A percentile compares a stretch with the other conserved stretches of the same genome.
phyloP scores from a whole-genome alignment of 2,888 invertebrate species.

The Marasmarcha lunaedactyla region DNA sequence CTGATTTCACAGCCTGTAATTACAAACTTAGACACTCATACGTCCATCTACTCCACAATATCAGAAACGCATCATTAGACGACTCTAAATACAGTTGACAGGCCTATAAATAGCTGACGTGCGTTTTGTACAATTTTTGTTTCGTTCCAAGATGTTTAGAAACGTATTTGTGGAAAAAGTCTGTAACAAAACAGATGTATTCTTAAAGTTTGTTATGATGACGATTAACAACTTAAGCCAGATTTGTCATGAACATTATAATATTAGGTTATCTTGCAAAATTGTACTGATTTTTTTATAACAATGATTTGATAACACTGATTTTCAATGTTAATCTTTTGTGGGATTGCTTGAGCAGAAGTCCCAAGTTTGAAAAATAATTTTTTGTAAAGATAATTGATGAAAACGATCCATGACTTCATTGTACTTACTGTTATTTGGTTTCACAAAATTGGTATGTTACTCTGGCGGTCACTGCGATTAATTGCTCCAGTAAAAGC shows the following conservation, averaged over 20 bases:
- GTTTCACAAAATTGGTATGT: too few species aligned
- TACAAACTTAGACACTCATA: slow-evolving; percentile 45
- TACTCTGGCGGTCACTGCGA: too few species aligned
- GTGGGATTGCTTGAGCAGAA: too few species aligned
- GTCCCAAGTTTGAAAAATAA: too few species aligned
- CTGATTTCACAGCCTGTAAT: slow-evolving; percentile 5
- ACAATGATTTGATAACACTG: too few species aligned
- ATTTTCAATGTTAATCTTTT: too few species aligned
- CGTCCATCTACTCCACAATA: slow-evolving; percentile 49
- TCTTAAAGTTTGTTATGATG: slow-evolving; percentile 24
- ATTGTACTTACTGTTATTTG: too few species aligned
- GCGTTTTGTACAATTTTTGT: slow-evolving; percentile 36
- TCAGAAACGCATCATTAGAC: slow-evolving; percentile 65
- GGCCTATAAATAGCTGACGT: slow-evolving; percentile 52
- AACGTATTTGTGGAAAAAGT: slow-evolving; percentile 32
- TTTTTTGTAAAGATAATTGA: too few species aligned
- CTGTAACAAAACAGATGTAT: slow-evolving; percentile 54
- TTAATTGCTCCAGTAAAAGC: too few species aligned
- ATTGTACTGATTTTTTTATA: too few species aligned
- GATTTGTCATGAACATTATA: slow-evolving; percentile 41
- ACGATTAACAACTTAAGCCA: slow-evolving; percentile 33
- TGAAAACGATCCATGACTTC: too few species aligned
- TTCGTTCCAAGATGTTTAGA: slow-evolving; percentile 39
- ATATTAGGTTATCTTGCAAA: too few species aligned
- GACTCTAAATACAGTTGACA: slow-evolving; percentile 62